Evolutionary conservation across 2,797 vertebrate genomes (phyloP), one percentile per base, ranked within the genome.

Genomic region (Synaphobranchus kaupii): DNA sequence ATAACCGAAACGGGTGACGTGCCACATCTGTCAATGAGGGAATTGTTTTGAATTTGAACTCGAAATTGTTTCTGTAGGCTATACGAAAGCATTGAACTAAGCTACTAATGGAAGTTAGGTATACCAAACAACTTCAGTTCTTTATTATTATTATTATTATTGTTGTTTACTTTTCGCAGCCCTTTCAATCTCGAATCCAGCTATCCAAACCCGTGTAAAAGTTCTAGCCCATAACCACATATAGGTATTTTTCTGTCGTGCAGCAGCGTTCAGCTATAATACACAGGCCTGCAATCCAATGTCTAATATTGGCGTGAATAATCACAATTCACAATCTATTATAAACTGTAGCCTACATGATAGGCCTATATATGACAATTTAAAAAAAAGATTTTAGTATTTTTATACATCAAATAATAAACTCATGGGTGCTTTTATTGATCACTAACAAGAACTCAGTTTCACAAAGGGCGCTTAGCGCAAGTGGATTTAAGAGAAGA

Each of bases 401-500:
- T 76, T 5, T 22, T 17, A 13, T 39, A 44, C 5, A 44, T 44
- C 73, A 44, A 44, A 76, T 44, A 44, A 76, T 44, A 76, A 39
- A 71, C 68, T 17, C 13, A 34, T n/a, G 34, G 10, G 60, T 73
- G 68, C 31, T 73, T 73, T 34, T 25, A 44, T 34, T 76, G 71
- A 76, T 81, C 22, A 50, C 78, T 25, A 50, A n/a, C 47, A 50
- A 81, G 50, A 48, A 81, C 44, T 47, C 44, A 48, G 47, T 50
- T 81, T 2, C 47, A 81, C 47, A 48, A 48, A 81, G 25, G 44
- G 22, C 78, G 78, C 47, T 48, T 50, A 48, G 17, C 22, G 22
- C 2, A 81, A 81, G 78, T 31, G 82, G 82, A 83, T 50, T 8
- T 54, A 83, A 83, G 80, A 28, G 80, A 15, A 83, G 80, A 17